phyloP scores from a whole-genome alignment of 2,797 vertebrate species.

The Acanthurus leucopareius region DNA sequence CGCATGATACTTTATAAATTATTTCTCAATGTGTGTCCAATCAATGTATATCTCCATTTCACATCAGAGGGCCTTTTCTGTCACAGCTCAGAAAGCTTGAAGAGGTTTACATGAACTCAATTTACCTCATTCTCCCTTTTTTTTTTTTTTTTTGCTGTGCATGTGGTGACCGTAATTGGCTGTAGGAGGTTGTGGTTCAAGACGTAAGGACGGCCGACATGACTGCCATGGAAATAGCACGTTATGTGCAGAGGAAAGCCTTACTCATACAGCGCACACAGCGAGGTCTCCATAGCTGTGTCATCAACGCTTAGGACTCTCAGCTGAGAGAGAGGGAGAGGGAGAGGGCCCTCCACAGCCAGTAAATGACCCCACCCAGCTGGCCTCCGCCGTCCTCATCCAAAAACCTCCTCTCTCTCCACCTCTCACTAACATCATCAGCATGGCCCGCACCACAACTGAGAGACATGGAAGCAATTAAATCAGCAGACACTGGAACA shows the following conservation, averaged over 20 bases:
- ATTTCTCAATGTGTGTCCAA: constrained; percentile 65
- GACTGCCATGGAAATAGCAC: constrained; percentile 62
- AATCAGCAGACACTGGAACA: constrained; percentile 64
- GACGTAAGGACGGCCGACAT: constrained; percentile 44
- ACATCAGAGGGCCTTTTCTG: constrained; percentile 29
- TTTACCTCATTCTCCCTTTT: constrained; percentile 35
- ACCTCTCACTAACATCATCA: constrained; percentile 73
- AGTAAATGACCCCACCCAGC: constrained; percentile 76
- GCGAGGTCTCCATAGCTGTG: constrained; percentile 53
- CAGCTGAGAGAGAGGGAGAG: constrained; percentile 61
- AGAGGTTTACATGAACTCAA: constrained; percentile 11
- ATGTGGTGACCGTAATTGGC: constrained; percentile 52
- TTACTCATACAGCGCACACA: constrained; percentile 63
- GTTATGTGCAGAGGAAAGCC: constrained; percentile 67
- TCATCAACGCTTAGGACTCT: constrained; percentile 54
- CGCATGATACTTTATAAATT: constrained; percentile 38
- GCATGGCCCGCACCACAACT: constrained; percentile 70
- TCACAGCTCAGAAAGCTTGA: constrained; percentile 20
- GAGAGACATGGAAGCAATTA: constrained; percentile 86
- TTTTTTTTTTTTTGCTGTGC: constrained; percentile 25
- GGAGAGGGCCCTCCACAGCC: constrained; percentile 37
- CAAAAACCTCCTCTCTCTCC: constrained; percentile 50
- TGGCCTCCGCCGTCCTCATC: constrained; percentile 45
- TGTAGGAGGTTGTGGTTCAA: constrained; percentile 61
- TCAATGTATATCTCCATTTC: constrained; percentile 48